Evolutionary conservation across 1,140 invertebrate genomes (phyloP).

Genomic region (Zaprionus ornatus): DNA sequence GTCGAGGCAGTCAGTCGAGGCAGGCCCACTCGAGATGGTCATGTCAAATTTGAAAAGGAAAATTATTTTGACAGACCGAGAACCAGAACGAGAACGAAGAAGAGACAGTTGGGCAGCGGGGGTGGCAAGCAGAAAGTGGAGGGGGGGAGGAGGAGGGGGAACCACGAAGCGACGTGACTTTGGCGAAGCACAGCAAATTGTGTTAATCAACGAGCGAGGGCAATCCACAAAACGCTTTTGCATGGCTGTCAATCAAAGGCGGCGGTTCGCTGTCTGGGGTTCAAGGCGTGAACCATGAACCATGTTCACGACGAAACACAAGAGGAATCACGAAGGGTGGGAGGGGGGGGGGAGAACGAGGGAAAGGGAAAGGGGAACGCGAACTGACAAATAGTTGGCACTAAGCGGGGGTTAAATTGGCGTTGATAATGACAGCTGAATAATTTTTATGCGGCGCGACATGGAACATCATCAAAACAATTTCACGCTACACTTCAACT

Average conservation of each 20-base stretch:
- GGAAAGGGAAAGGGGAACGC: neutral
- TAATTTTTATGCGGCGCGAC: conserved; percentile 60
- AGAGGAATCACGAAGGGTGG: neutral
- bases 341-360: neutral
- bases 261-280: conserved; percentile 20
- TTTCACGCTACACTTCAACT: conserved; percentile 73
- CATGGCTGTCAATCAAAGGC: conserved; percentile 57
- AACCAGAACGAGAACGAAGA: neutral
- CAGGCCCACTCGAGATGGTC: conserved; percentile 36
- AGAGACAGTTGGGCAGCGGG: neutral
- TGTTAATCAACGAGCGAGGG: conserved; percentile 48
- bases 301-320: conserved; percentile 1
- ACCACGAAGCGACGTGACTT: conserved; percentile 34
- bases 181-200: conserved; percentile 53
- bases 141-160: neutral
- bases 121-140: neutral
- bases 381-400: conserved; percentile 51
- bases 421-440: conserved; percentile 71
- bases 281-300: conserved; percentile 37
- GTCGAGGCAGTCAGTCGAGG: conserved; percentile 15
- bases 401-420: conserved; percentile 46
- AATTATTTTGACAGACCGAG: conserved; percentile 47
- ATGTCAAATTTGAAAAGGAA: conserved; percentile 50
- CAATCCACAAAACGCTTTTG: conserved; percentile 45
- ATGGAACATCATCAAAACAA: conserved; percentile 64